A percentile compares a stretch with the other conserved stretches of the same genome.
These are phyloP conservation scores for Lepidostoma basale DNA, from an alignment of 1,140 invertebrate species.

Conservation along the genomic window DNA sequence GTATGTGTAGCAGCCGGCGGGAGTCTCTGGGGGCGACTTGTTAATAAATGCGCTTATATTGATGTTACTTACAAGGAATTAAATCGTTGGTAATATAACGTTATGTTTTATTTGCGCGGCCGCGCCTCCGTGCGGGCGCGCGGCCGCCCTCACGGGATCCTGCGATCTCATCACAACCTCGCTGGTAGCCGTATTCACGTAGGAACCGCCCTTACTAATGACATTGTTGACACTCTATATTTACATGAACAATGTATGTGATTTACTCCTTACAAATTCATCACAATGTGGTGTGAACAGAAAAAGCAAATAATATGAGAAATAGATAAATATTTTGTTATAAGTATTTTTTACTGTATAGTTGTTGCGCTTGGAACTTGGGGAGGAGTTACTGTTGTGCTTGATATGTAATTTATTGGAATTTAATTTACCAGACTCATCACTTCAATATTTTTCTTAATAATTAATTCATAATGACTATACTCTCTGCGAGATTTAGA, in stretches of 20 bases:
- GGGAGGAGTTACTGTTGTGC: neutral
- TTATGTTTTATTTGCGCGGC: too few relatives aligned
- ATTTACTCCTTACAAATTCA: conserved; percentile 28
- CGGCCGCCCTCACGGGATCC: too few relatives aligned
- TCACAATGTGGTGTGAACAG: conserved; percentile 18
- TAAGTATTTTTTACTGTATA: conserved; percentile 36
- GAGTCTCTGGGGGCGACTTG: too few relatives aligned
- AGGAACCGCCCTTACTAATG: too few relatives aligned
- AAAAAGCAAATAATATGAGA: conserved; percentile 22
- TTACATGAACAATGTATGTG: conserved; percentile 26
- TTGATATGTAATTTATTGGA: neutral
- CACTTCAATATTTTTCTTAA: neutral
- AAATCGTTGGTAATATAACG: too few relatives aligned
- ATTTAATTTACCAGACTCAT: neutral
- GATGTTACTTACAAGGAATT: too few relatives aligned
- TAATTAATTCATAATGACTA: neutral
- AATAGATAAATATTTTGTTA: conserved; percentile 33
- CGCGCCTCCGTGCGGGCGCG: too few relatives aligned
- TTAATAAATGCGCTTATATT: too few relatives aligned
- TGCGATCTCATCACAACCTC: too few relatives aligned
- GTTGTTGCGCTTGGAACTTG: conserved; percentile 29
- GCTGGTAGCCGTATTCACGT: too few relatives aligned
- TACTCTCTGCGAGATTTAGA: too few relatives aligned
- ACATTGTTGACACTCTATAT: conserved; percentile 14
- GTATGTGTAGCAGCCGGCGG: too few relatives aligned